Evolutionary conservation across 2,888 invertebrate species (phyloP), one percentile per base, ranked within the genome.

Genomic region (Cephus nigrinus): DNA sequence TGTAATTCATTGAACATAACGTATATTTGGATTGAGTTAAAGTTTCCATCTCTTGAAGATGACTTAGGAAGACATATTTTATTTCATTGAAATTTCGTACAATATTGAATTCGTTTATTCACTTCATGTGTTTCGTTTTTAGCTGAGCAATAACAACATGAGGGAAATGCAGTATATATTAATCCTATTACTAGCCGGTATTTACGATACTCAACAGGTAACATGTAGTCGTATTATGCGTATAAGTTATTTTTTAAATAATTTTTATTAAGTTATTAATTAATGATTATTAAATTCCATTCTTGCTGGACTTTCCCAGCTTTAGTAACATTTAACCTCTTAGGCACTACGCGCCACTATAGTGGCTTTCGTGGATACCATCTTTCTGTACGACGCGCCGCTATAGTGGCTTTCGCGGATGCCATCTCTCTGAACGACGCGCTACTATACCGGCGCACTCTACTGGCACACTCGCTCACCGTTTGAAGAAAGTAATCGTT

Each of bases 131-230:
- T 55, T 55, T 55, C 5, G 9, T 55, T 55, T 55, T 23, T 1
- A 55, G 55, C 23, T 55, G 9, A 2, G 23, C 2, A 55, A 23
- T 15, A 55, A 2, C 55, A 55, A 55, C 23, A 55, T 55, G 55
- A 55, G 23, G 23, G 5, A 55, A 55, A 55, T 55, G 9, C 23
- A 23, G 9, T 23, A 55, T 55, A 55, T 11, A 71, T 71, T 33
- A 33, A 4, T 71, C 4, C 31, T 71, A 2, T 33, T 71, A 15
- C 1, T 33, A 23, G 71, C 31, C 31, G 71, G 71, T 33, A 31
- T 71, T 71, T 71, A 71, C 71, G 15, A 71, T 12, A 32, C 71
- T 33, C n/a, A 71, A 33, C 71, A 71, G 71, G 71, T 71, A 71
- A 71, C 12, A 12, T 12, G 12, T 15, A 11, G 0, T 55, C 23